phyloP scores from a whole-genome alignment of 1,140 invertebrate species.

The Drosophila willistoni region DNA sequence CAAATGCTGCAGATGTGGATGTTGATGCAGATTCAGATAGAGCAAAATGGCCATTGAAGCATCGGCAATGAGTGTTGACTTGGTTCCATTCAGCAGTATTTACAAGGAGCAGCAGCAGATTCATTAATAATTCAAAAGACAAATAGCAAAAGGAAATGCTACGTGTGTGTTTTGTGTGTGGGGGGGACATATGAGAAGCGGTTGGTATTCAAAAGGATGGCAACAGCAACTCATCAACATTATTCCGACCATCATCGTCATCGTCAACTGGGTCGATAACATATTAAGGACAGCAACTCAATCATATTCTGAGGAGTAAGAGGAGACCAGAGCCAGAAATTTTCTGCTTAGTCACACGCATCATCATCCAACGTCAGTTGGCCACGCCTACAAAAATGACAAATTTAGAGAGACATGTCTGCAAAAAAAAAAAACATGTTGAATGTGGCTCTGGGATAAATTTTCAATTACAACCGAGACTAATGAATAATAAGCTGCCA shows the following conservation, averaged over 20 bases:
- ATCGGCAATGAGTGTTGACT: constrained; percentile 54
- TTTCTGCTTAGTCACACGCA: constrained; percentile 73
- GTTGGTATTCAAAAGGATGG: constrained; percentile 6
- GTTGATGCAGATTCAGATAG: background rate
- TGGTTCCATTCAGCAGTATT: constrained; percentile 40
- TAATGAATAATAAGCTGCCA: constrained; percentile 62
- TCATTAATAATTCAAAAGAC: constrained; percentile 69
- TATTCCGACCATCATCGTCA: constrained; percentile 3
- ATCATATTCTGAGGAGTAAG: constrained; percentile 57
- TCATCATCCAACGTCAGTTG: constrained; percentile 61
- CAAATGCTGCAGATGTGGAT: background rate
- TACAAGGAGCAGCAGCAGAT: constrained; percentile 22
- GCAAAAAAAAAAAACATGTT: constrained; percentile 22
- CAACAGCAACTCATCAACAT: constrained; percentile 12
- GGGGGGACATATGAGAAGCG: background rate
- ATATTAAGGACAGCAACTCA: constrained; percentile 74
- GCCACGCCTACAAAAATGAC: constrained; percentile 46
- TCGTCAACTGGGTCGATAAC: constrained; percentile 51
- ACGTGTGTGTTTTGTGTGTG: constrained; percentile 10
- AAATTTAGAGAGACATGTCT: constrained; percentile 58
- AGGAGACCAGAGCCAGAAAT: constrained; percentile 20
- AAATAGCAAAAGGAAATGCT: constrained; percentile 18
- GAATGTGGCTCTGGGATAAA: constrained; percentile 5
- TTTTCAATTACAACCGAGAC: constrained; percentile 66
- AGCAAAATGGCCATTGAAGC: constrained; percentile 11